These are phyloP conservation scores for Lypha dubia DNA, from an alignment of 2,888 invertebrate species.

Conservation along the genomic window DNA sequence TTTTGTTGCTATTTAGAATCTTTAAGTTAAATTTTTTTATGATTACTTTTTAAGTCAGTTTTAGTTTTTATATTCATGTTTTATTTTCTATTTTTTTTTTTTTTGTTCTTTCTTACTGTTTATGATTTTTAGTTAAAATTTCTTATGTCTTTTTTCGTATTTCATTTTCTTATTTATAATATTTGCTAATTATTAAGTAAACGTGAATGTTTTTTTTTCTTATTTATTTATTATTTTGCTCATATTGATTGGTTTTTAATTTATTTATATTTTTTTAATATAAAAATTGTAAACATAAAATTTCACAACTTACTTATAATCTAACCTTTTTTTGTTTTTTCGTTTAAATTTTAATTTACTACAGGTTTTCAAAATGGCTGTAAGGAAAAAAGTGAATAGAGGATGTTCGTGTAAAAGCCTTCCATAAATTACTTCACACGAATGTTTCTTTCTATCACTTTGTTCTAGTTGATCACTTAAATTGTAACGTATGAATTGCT, in stretches of 20 bases:
- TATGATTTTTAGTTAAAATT: conserved; percentile 61
- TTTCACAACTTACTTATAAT: conserved; percentile 64
- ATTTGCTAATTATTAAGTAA: conserved; percentile 66
- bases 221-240: conserved; percentile 50
- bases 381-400: conserved; percentile 3
- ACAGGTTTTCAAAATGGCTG: conserved; percentile 40
- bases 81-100: no score
- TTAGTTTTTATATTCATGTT: conserved; percentile 49
- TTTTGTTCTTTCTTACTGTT: conserved; percentile 30
- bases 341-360: conserved; percentile 17
- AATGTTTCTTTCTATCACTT: no score
- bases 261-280: conserved; percentile 49
- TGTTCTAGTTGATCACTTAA: no score
- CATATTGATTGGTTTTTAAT: conserved; percentile 38
- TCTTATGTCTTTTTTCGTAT: conserved; percentile 43
- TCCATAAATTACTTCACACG: neutral
- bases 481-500: no score
- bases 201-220: conserved; percentile 49
- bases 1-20: conserved; percentile 62
- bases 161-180: conserved; percentile 51
- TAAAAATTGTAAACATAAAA: conserved; percentile 64
- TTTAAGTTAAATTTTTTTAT: conserved; percentile 57
- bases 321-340: conserved; percentile 21
- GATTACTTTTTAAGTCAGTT: conserved; percentile 42
- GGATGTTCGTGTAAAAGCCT: neutral